phyloP scores from a whole-genome alignment of 2,113 vertebrate species.

The Vulpes lagopus region DNA sequence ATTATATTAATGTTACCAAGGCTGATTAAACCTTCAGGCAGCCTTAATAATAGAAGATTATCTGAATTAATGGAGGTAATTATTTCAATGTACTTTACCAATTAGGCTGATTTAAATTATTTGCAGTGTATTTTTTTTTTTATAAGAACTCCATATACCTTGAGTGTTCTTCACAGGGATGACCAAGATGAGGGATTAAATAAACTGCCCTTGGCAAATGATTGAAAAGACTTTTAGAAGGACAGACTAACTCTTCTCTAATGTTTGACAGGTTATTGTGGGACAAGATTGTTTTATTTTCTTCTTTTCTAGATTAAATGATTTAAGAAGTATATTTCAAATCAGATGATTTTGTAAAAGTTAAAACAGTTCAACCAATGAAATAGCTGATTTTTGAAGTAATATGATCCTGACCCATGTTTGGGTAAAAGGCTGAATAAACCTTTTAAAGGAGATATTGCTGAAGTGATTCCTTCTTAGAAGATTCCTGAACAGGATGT shows the following conservation, averaged over 20 bases:
- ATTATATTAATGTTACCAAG: not conserved
- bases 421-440: not conserved
- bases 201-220: not conserved
- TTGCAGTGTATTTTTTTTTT: not conserved
- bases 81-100: not conserved
- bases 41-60: not conserved
- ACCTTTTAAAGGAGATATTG: not conserved
- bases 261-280: not conserved
- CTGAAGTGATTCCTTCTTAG: not conserved
- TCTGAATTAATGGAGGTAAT: not conserved
- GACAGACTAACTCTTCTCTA: not conserved
- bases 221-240: not conserved
- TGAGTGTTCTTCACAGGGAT: not conserved
- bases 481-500: not conserved
- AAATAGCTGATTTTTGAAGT: not conserved
- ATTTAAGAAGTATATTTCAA: not conserved
- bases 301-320: conserved; percentile 5
- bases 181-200: not conserved
- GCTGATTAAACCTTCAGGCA: not conserved
- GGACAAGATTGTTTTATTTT: not conserved
- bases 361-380: not conserved
- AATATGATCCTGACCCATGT: not conserved
- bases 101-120: not conserved
- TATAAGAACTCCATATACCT: not conserved
- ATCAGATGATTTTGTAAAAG: conserved; percentile 8